Evolutionary conservation across 2,888 invertebrate species (phyloP), one percentile per base, ranked within the genome.

Genomic region (Drosophila atroscutellata): DNA sequence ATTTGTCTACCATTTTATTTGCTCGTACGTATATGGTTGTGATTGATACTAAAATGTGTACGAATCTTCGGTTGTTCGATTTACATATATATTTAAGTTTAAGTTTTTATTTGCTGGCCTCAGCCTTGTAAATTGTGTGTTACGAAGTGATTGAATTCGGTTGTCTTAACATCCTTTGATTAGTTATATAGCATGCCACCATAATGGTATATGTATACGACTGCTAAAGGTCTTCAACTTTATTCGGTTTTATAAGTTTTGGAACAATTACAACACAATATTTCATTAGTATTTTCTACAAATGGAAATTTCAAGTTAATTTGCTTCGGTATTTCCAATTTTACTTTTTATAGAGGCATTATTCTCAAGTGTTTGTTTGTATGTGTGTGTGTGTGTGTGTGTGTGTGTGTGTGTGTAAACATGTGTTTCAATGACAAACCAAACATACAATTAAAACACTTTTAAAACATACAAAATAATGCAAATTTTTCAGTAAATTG

Each of bases 211-310:
- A 18, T 63, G 66, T 65, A 62, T 62, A 62, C 54, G 72, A 57
- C 52, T 68, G 55, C 68, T 67, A 69, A 45, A 34, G 69, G 45
- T 74, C 52, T 62, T 26, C 49, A 69, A 69, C 63, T 70, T 77
- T 69, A 62, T 74, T 75, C 52, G 52, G 56, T 58, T 51, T 56
- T 58, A 61, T 62, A 70, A 68, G 75, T 65, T 63, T 78, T 61
- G 42, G 66, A 79, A 79, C 76, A 79, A 79, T 76, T 79, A 80
- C 79, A 79, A 79, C 80, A 79, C 69, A 79, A 79, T 76, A 62
- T 61, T 69, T 77, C 51, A 77, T 69, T 73, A 76, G 58, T 77
- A 69, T 69, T 58, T 37, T 50, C 78, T 78, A 74, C 75, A 71
- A 74, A 66, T 65, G 42, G 72, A 61, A 60, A 39, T 75, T 50